Evolutionary conservation across 2,113 vertebrate genomes (phyloP).

Genomic region (Bos indicus): DNA sequence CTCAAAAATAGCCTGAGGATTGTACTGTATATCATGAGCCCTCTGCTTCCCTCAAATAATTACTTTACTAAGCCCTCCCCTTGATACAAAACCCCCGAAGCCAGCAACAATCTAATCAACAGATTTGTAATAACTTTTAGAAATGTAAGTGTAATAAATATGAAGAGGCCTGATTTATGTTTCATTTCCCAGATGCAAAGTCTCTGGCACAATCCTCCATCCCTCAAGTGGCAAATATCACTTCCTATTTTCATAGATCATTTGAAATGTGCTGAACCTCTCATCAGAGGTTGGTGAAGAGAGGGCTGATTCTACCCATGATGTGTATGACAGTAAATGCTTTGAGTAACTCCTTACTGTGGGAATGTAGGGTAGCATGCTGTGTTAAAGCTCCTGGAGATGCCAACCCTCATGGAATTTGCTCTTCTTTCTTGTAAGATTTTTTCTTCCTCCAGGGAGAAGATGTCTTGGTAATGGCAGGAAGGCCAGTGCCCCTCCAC

Average conservation of each 20-base stretch:
- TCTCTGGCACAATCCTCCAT: neutral
- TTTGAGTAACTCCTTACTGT: neutral
- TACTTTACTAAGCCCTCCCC: conserved; percentile 52
- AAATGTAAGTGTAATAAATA: conserved; percentile 61
- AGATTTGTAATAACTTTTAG: conserved; percentile 63
- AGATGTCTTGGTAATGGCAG: neutral
- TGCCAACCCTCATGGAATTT: neutral
- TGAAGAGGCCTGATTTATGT: conserved; percentile 54
- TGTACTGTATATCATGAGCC: neutral
- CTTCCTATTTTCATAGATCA: neutral
- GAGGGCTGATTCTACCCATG: neutral
- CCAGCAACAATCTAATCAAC: conserved; percentile 49
- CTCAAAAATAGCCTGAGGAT: conserved; percentile 50
- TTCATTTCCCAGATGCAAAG: conserved; percentile 58
- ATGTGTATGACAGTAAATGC: neutral
- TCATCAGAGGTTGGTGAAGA: neutral
- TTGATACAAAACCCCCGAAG: conserved; percentile 53
- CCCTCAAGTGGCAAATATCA: neutral
- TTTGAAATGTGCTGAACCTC: neutral
- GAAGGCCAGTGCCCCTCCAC: neutral
- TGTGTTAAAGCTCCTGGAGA: neutral
- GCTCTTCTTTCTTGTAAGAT: neutral
- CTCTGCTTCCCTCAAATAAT: conserved; percentile 44
- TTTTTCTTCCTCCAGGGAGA: neutral
- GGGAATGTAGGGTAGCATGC: accelerated